Conservation (phyloP, 64 coral and sea anemone species). For the Hydrozoanthus tunicans region DNA sequence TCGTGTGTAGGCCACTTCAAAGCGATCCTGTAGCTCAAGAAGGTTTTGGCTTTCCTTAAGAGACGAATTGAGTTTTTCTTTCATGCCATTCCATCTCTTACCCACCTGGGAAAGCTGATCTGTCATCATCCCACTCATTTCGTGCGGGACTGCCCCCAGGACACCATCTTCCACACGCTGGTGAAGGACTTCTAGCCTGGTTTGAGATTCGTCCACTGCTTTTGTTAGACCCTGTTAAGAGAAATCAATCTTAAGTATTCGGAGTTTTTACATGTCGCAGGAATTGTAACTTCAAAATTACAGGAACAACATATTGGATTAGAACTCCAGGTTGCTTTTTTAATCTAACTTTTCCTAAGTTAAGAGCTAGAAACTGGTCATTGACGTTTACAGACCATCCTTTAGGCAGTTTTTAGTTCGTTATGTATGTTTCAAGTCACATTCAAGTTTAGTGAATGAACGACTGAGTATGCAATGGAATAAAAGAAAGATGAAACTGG, state of each 20-base stretch:
- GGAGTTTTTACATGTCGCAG: too few species aligned
- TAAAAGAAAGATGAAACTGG: too few species aligned
- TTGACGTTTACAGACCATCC: too few species aligned
- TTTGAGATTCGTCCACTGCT: conserved; percentile 31
- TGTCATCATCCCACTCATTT: not conserved
- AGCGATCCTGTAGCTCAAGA: conserved; percentile 24
- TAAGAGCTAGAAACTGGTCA: too few species aligned
- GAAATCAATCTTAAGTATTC: not conserved
- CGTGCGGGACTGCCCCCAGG: not conserved
- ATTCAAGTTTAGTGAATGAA: too few species aligned
- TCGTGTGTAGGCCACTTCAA: conserved; percentile 24
- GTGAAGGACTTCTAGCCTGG: conserved; percentile 38
- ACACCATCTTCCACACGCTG: conserved; percentile 49
- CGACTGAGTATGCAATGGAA: too few species aligned
- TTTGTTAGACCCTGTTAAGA: conserved; percentile 2
- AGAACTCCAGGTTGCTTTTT: too few species aligned
- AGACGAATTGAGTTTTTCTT: conserved; percentile 13
- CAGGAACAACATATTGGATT: too few species aligned
- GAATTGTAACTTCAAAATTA: too few species aligned
- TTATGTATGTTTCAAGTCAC: too few species aligned
- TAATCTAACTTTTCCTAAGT: too few species aligned
- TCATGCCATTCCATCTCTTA: conserved; percentile 18
- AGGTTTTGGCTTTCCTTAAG: conserved; percentile 27
- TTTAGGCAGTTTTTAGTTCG: too few species aligned
- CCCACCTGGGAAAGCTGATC: conserved; percentile 40